A percentile compares a stretch with the other conserved stretches of the same genome.
phyloP scores from a whole-genome alignment of 2,113 vertebrate genomes.

The Plotosus lineatus region DNA sequence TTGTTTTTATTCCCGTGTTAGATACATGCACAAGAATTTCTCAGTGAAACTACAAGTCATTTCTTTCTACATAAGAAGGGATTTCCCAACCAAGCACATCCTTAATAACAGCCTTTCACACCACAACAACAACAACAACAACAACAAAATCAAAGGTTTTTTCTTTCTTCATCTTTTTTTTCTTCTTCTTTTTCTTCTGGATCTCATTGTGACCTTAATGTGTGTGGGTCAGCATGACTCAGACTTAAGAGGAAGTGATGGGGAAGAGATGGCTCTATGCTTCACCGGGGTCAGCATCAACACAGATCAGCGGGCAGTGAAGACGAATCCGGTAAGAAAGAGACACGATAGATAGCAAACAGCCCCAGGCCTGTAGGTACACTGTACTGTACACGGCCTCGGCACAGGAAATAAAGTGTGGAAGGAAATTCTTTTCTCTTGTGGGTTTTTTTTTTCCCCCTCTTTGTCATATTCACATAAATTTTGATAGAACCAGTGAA shows the following conservation, averaged over 20 bases:
- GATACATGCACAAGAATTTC: background rate
- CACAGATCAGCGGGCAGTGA: slow-evolving; percentile 51
- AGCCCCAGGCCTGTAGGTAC: slow-evolving; percentile 21
- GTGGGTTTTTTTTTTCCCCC: background rate
- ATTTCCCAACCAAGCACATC: background rate
- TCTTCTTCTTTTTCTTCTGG: slow-evolving; percentile 25
- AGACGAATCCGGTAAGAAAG: slow-evolving; percentile 45
- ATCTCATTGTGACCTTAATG: slow-evolving; percentile 53
- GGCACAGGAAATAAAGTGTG: slow-evolving; percentile 9
- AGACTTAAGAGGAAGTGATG: slow-evolving; percentile 45
- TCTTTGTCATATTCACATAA: background rate
- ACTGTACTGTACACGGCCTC: slow-evolving; percentile 9
- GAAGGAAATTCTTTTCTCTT: slow-evolving; percentile 8
- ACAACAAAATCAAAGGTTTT: slow-evolving; percentile 51
- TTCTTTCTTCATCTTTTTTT: slow-evolving; percentile 12
- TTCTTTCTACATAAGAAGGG: background rate
- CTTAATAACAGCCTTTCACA: no score
- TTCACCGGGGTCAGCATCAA: slow-evolving; percentile 42
- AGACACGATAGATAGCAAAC: slow-evolving; percentile 36
- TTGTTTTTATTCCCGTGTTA: background rate
- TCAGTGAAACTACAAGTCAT: background rate
- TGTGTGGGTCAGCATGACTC: slow-evolving; percentile 39
- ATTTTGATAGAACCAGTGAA: background rate
- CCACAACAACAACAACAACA: no score
- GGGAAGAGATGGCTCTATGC: slow-evolving; percentile 39